Conservation (phyloP, 2,113 vertebrate genomes). For the Arizona elegans region DNA sequence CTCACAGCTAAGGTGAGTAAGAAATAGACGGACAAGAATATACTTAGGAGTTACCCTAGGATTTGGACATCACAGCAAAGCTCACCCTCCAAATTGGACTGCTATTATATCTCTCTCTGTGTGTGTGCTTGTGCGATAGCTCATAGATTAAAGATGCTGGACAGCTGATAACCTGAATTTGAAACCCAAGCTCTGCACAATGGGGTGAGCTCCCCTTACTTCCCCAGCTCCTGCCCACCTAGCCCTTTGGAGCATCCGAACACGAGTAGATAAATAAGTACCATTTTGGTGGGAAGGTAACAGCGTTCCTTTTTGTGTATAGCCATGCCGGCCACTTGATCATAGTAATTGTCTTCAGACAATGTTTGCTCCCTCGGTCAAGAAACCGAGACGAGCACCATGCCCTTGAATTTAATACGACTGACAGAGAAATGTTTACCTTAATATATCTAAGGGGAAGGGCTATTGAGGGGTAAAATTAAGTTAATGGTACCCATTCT, state of each 20-base stretch:
- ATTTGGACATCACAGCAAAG: background rate
- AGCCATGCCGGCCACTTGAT: background rate
- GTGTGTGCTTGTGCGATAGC: background rate
- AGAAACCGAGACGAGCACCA: background rate
- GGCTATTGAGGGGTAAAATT: background rate
- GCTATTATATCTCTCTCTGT: too few relatives aligned
- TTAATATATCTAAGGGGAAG: background rate
- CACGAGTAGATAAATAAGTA: background rate
- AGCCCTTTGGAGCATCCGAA: background rate
- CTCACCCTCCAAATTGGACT: background rate
- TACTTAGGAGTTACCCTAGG: background rate
- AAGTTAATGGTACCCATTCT: background rate
- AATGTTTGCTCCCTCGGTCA: background rate
- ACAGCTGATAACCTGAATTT: background rate
- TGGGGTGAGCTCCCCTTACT: background rate
- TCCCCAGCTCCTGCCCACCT: background rate
- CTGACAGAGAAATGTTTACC: background rate
- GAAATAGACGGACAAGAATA: background rate
- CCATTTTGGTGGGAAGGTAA: background rate
- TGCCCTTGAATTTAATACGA: fast-evolving
- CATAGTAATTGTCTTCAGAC: background rate
- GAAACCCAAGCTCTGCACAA: background rate
- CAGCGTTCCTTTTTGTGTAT: background rate
- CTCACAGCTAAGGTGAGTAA: conserved; percentile 1
- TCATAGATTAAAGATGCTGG: background rate